phyloP scores from a whole-genome alignment of 2,797 vertebrate genomes.

The Phyllotis vaccarum region DNA sequence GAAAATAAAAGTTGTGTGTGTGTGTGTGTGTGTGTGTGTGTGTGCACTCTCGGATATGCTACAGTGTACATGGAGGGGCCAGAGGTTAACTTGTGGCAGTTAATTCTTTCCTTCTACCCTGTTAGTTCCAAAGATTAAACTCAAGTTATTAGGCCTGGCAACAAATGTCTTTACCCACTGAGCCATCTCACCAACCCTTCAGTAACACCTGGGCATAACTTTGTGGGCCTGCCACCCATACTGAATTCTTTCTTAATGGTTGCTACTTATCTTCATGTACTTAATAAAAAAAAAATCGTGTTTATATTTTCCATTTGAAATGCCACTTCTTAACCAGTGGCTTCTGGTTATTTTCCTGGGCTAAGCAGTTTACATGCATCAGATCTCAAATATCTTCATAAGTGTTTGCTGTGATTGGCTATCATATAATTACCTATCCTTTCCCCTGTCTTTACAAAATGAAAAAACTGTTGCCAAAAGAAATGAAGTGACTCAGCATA shows the following conservation, averaged over 20 bases:
- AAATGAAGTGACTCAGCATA: not conserved
- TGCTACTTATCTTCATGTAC: not conserved
- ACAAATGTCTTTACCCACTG: not conserved
- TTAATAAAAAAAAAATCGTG: not conserved
- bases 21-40: not conserved
- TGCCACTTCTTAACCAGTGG: constrained; percentile 33
- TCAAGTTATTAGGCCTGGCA: not conserved
- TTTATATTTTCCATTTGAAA: constrained; percentile 27
- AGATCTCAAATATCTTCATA: constrained; percentile 9
- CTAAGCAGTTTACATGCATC: not conserved
- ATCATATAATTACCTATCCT: not conserved
- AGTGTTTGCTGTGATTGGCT: not conserved
- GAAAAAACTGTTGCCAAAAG: not conserved
- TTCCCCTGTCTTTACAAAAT: not conserved
- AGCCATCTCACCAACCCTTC: not conserved
- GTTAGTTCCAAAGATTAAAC: not conserved
- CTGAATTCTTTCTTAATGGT: not conserved
- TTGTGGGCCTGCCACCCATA: not conserved
- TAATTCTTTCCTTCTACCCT: not conserved
- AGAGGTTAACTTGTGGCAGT: not conserved
- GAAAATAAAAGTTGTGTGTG: not conserved
- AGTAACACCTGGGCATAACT: not conserved
- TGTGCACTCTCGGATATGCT: not conserved
- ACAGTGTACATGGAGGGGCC: not conserved
- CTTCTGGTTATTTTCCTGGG: not conserved